Base-by-base conservation (phyloP, 1,140 invertebrate genomes). In the Sminthurides bifidus region DNA sequence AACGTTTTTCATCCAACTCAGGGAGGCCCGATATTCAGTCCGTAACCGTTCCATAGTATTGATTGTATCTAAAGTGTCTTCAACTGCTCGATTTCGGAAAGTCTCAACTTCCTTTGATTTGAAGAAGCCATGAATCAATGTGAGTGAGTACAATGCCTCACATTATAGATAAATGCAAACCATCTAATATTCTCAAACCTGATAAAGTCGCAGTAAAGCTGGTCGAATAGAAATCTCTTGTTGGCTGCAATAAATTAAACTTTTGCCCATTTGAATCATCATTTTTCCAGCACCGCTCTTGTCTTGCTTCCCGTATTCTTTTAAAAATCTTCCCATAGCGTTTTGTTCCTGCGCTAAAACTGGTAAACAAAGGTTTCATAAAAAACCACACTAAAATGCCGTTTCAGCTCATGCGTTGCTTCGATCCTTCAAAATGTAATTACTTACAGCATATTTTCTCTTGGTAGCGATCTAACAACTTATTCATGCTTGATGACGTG, bases 1-100 rank as follows among this genome's bases (percentile, higher is more conserved):
- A 2, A 91, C 81, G 61, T 95, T 89, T 74, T 98, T 98, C 94
- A 99, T 98, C 95, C 96, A 99, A 67, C 89, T 84, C 1, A 99
- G 75, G 1, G 92, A 87, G 0, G 92, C 93, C 53, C 88, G 75
- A 72, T 99, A 99, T 66, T 97, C 92, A n/a, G 89, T 95, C 52
- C 96, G 77, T 2, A 85, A 79, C 68, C 87, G 88, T 70, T 99
- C 94, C 90, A 98, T 97, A 50, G 84, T 81, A 41, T 85, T 78
- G 1, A 98, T 83, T 6, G 92, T 98, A 40, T 81, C 63, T 37
- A 86, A 73, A 23, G 93, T 97, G 71, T 99, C 96, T 43, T 85
- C 84, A 0, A 99, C 86, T 1, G 94, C 95, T 60, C 92, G 78
- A 59, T 85, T 83, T 64, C 89, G 77, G 72, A 98, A 99, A 15